Base-by-base conservation (phyloP, 2,113 vertebrate genomes). In the Laterallus jamaicensis region DNA sequence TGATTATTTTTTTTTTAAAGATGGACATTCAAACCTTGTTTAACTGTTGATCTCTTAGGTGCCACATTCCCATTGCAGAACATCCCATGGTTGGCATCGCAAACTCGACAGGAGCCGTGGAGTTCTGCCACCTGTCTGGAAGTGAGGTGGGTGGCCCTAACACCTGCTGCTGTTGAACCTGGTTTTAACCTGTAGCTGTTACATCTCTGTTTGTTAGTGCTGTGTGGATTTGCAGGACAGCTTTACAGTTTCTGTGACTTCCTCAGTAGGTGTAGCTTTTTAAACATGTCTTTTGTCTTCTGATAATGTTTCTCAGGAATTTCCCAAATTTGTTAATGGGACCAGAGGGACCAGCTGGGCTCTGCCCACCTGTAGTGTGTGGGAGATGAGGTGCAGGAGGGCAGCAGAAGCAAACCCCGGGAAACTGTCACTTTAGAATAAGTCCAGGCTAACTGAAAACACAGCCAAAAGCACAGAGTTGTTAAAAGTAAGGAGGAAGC, bases 21-120 rank as follows among this genome's bases (percentile, higher is more conserved):
- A 5, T 6, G 25, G 67, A 31, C 6, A 3, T 11, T 70, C 15
- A 39, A 25, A 40, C 16, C 8, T 32, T 74, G 32, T 37, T 86
- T 69, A 35, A 90, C 59, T 84, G 50, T 52, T 85, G 29, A 47
- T 90, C 50, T 96, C 74, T 31, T 49, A 99, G 99, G 99, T 99
- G 99, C 94, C 99, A 99, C 3, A 5, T 99, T 54, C 98, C 97
- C 0, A 83, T 99, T 74, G 98, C 97, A 3, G 98, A 97, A 42
- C 95, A 87, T 54, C 97, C 98, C 10, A 76, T 99, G 85, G 93
- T 99, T 92, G 99, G 98, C 28, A 93, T 99, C 54, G 99, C 98
- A 15, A 97, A 98, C 64, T 99, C 99, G 5, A 96, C 87, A 0
- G 99, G 99, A 2, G 97, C 98, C 2, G 88, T 99, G 88, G 98